Percentiles rank a stretch among this genome's conserved stretches.
These are phyloP conservation scores for Tursiops truncatus DNA, from an alignment of 2,113 vertebrate genomes.

Conservation along the genomic window DNA sequence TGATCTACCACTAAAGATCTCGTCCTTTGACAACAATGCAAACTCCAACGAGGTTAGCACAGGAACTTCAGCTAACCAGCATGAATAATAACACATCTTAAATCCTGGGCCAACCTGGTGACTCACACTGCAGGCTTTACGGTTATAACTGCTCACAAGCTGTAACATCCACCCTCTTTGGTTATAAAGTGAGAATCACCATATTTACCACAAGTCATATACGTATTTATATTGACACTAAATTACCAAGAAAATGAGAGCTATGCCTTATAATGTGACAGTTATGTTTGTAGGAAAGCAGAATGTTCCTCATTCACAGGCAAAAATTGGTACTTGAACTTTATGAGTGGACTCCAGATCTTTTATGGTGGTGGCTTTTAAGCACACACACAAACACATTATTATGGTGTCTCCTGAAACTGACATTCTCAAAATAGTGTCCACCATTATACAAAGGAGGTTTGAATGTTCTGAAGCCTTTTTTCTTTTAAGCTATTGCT, in stretches of 20 bases:
- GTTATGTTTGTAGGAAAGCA: neutral
- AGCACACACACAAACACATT: slow-evolving; percentile 21
- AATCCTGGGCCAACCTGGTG: slow-evolving; percentile 47
- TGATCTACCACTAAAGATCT: slow-evolving; percentile 5
- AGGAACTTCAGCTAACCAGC: slow-evolving; percentile 42
- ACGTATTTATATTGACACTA: neutral
- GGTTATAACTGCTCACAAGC: slow-evolving; percentile 40
- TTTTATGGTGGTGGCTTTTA: slow-evolving; percentile 19
- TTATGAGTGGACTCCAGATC: neutral
- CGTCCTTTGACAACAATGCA: neutral
- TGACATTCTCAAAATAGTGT: slow-evolving; percentile 39
- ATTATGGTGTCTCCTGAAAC: slow-evolving; percentile 45
- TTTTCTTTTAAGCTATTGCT: neutral
- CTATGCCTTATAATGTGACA: neutral
- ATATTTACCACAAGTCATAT: slow-evolving; percentile 46
- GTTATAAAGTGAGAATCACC: slow-evolving; percentile 63
- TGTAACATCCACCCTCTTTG: slow-evolving; percentile 40
- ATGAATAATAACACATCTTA: slow-evolving; percentile 18
- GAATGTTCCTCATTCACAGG: neutral
- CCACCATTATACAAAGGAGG: neutral
- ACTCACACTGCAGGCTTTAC: slow-evolving; percentile 60
- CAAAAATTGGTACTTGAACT: slow-evolving; percentile 26
- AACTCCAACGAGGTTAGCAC: neutral
- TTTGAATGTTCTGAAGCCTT: neutral
- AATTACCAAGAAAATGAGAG: slow-evolving; percentile 16